A percentile compares a stretch with the other conserved stretches of the same genome.
Evolutionary conservation across 2,113 vertebrate genomes (phyloP).

Genomic region (Podiceps cristatus): DNA sequence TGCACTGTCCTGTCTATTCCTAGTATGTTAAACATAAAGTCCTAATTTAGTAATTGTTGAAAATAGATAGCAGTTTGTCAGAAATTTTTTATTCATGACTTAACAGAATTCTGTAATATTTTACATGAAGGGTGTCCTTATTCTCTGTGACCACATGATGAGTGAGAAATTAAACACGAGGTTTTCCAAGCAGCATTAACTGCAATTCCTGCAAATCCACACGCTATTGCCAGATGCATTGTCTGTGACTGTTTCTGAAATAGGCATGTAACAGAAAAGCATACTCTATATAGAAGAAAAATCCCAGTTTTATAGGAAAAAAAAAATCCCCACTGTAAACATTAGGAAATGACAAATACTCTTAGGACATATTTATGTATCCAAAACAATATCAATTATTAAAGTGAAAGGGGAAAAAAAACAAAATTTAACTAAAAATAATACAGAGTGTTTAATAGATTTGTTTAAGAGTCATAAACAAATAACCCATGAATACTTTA

Average conservation of each 20-base stretch:
- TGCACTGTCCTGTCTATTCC: neutral
- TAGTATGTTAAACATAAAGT: neutral
- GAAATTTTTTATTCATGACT: neutral
- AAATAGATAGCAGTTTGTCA: neutral
- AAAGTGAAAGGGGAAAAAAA: neutral
- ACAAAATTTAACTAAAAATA: slow-evolving; percentile 64
- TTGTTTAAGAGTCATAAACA: slow-evolving; percentile 72
- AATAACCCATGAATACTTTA: slow-evolving; percentile 75
- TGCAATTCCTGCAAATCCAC: slow-evolving; percentile 2
- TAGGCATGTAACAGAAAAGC: neutral
- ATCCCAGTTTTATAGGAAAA: slow-evolving; percentile 23
- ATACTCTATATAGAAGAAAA: neutral
- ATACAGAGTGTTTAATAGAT: slow-evolving; percentile 64
- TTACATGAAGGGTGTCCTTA: neutral
- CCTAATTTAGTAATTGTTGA: neutral
- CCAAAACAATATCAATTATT: slow-evolving; percentile 75
- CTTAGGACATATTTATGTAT: slow-evolving; percentile 72
- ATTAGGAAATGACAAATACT: slow-evolving; percentile 70
- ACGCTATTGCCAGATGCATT: slow-evolving; percentile 13
- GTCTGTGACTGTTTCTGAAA: slow-evolving; percentile 34
- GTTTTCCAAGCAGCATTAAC: neutral
- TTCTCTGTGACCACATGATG: neutral
- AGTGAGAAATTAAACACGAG: slow-evolving; percentile 26
- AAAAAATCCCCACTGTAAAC: slow-evolving; percentile 55
- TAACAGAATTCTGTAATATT: neutral